These are phyloP conservation scores for Beris chalybata DNA, from an alignment of 2,888 invertebrate genomes.

Conservation along the genomic window DNA sequence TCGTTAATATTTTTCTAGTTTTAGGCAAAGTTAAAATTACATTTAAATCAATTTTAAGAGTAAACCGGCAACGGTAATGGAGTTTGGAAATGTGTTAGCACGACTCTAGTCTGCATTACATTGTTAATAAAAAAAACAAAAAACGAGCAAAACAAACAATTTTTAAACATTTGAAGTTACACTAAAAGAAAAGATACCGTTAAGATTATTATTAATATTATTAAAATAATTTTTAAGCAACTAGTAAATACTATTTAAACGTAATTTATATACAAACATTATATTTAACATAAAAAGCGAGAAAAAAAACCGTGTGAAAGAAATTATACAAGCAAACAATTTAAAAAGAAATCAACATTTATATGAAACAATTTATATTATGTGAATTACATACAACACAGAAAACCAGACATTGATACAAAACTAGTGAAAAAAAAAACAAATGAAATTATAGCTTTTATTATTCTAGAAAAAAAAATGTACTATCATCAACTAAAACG, in stretches of 20 bases:
- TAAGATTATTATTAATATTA: constrained; percentile 11
- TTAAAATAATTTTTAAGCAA: constrained; percentile 20
- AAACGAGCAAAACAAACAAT: background rate
- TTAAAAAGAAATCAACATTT: too few species aligned
- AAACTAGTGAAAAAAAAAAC: too few species aligned
- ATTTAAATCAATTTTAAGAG: too few species aligned
- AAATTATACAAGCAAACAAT: constrained; percentile 15
- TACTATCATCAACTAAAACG: too few species aligned
- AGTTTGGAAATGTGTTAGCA: constrained; percentile 9
- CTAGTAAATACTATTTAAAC: constrained; percentile 26
- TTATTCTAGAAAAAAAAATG: too few species aligned
- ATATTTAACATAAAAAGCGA: constrained; percentile 6
- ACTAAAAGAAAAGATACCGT: constrained; percentile 16
- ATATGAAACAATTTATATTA: too few species aligned
- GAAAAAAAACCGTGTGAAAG: background rate
- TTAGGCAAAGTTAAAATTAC: too few species aligned
- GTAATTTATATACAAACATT: constrained; percentile 17
- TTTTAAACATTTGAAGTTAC: constrained; percentile 15
- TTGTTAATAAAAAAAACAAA: background rate
- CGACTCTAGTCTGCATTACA: constrained; percentile 15
- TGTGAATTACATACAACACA: too few species aligned
- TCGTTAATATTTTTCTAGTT: too few species aligned
- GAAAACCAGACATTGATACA: too few species aligned
- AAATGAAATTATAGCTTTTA: too few species aligned
- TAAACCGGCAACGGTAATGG: too few species aligned